Evolutionary conservation across 1,140 invertebrate genomes (phyloP), one percentile per base, ranked within the genome.

Genomic region (Diploscapter pachys): DNA sequence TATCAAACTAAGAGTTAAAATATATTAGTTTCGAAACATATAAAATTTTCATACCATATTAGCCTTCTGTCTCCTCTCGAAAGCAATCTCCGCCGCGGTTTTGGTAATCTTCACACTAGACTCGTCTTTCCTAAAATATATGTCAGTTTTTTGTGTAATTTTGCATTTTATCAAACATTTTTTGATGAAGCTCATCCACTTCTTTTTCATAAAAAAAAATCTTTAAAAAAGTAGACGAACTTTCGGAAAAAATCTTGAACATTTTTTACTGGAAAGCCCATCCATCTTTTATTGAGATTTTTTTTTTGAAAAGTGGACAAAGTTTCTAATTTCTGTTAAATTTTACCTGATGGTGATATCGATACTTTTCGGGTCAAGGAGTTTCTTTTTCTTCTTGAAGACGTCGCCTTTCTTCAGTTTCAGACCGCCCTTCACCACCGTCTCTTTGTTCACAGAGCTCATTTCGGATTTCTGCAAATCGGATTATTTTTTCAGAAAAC

Each of bases 11-110:
- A 31, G 31, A 31, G 1, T 31, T 31, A 31, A 31, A 31, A 31
- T 31, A 31, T 31, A 31, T 31, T 31, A 31, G 31, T 31, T 31
- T 31, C 31, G 31, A 31, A 31, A 31, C 11, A 56, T 13, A 31
- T 13, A 31, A 63, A 5, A 64, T 59, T 48, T 55, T 76, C 73
- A n/a, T 49, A 79, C 78, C 6, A 79, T 76, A 5, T 79, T 84
- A 49, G 85, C 84, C 13, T 71, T 52, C 61, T 83, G 81, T 65
- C 82, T 75, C 63, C 76, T 77, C 71, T 83, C 70, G 68, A 84
- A 85, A 8, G 84, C 83, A 65, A 85, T 66, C 73, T 85, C 83
- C 4, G 83, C 81, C 48, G 71, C 71, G 48, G 83, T 85, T 71
- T 83, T 86, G 57, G 72, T 65, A 11, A 67, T 31, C 31, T 62